These are phyloP conservation scores for Hydra vulgaris DNA, from an alignment of 30 jellyfish, hydroid and myxozoan species.

Conservation along the genomic window DNA sequence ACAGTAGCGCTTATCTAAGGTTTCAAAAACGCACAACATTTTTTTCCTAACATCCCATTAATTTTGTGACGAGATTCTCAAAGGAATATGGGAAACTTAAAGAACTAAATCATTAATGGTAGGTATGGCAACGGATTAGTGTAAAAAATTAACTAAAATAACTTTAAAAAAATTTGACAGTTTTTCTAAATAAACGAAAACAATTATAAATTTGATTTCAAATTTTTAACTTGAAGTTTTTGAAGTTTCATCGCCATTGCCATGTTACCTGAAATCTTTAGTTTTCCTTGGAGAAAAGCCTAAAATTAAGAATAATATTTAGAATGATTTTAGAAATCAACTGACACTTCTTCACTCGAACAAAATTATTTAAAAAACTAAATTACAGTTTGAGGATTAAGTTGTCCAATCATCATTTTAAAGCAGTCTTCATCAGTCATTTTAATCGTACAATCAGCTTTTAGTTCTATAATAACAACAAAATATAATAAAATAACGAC, in stretches of 20 bases:
- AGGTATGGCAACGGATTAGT: no score
- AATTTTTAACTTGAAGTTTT: constrained; percentile 37
- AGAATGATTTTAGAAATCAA: neutral
- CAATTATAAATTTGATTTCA: constrained; percentile 21
- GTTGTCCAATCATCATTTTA: constrained; percentile 69
- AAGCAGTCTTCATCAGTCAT: constrained; percentile 76
- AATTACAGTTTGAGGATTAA: constrained; percentile 80
- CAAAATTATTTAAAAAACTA: neutral
- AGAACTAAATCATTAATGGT: no score
- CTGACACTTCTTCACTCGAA: neutral
- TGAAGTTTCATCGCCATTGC: constrained; percentile 84
- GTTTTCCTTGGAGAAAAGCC: constrained; percentile 92
- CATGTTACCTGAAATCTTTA: constrained; percentile 78
- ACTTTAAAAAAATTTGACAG: no score
- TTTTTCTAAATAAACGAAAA: no score
- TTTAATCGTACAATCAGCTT: constrained; percentile 74
- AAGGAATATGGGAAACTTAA: no score
- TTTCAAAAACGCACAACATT: no score
- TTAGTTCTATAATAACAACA: no score
- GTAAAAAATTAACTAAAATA: no score
- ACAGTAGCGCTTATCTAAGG: no score
- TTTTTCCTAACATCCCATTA: no score
- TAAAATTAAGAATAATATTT: neutral
- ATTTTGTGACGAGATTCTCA: no score
- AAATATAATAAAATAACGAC: no score